Evolutionary conservation across 2,888 invertebrate genomes (phyloP).

Genomic region (Nomada ferruginata): DNA sequence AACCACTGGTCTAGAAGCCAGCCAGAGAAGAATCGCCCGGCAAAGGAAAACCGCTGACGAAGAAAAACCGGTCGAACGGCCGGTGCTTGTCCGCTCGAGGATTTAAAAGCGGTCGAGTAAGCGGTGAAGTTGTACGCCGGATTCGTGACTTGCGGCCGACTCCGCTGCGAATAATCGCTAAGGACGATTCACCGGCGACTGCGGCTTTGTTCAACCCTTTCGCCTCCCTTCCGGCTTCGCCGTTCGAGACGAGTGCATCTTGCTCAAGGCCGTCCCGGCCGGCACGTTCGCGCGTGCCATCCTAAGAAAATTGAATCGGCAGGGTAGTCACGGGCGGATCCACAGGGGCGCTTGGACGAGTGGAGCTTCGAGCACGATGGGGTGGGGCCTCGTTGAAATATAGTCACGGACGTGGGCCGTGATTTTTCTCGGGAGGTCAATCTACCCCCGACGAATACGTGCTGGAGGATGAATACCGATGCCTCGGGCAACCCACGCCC

Average conservation of each 20-base stretch:
- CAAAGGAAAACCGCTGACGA: slow-evolving; percentile 33
- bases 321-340: slow-evolving; percentile 25
- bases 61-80: slow-evolving; percentile 48
- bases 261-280: slow-evolving; percentile 64
- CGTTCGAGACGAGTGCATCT: slow-evolving; percentile 57
- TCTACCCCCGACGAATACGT: slow-evolving; percentile 54
- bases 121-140: slow-evolving; percentile 72
- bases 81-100: slow-evolving; percentile 69
- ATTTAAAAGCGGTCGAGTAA: slow-evolving; percentile 76
- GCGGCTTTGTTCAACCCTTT: slow-evolving; percentile 26
- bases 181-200: slow-evolving; percentile 54
- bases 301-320: slow-evolving; percentile 60
- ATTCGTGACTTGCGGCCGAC: slow-evolving; percentile 59
- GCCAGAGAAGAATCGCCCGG: slow-evolving; percentile 32
- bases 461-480: slow-evolving; percentile 58
- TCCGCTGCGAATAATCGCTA: slow-evolving; percentile 57
- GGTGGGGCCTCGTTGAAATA: slow-evolving; percentile 25
- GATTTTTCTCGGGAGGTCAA: slow-evolving; percentile 64
- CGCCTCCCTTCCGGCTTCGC: slow-evolving; percentile 18
- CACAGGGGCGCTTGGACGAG: slow-evolving; percentile 16
- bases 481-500: not conserved
- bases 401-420: slow-evolving; percentile 60
- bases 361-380: slow-evolving; percentile 5
- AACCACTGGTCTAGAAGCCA: not conserved
- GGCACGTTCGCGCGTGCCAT: slow-evolving; percentile 40